A percentile compares a stretch with the other conserved stretches of the same genome.
These are phyloP conservation scores for Cephus pygmeus DNA, from an alignment of 2,888 invertebrate species.

Conservation along the genomic window DNA sequence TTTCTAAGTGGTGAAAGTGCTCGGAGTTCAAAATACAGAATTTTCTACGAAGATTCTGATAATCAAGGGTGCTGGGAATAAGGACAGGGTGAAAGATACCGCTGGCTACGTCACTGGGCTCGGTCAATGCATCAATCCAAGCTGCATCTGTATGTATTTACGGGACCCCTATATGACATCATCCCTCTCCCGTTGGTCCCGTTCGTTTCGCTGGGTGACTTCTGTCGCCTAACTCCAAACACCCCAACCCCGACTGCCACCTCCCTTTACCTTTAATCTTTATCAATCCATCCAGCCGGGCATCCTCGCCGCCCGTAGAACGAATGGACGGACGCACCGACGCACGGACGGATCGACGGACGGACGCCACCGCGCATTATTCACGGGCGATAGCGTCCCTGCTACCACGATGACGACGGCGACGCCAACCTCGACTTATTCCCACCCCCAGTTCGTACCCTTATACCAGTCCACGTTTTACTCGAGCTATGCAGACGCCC, in stretches of 20 bases:
- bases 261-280: slow-evolving; percentile 63
- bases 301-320: slow-evolving; percentile 36
- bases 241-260: slow-evolving; percentile 40
- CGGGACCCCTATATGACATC: slow-evolving; percentile 60
- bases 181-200: slow-evolving; percentile 50
- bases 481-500: too few relatives aligned
- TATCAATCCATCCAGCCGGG: slow-evolving; percentile 61
- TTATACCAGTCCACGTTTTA: too few relatives aligned
- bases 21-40: too few relatives aligned
- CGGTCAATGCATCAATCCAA: slow-evolving; percentile 50
- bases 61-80: too few relatives aligned
- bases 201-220: slow-evolving; percentile 65
- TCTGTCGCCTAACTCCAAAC: slow-evolving; percentile 61
- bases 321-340: slow-evolving; percentile 36
- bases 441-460: too few relatives aligned
- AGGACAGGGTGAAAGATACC: too few relatives aligned
- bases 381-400: slow-evolving; percentile 58
- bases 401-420: background rate
- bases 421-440: too few relatives aligned
- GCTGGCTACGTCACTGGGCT: slow-evolving; percentile 42
- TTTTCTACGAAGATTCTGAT: too few relatives aligned
- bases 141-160: slow-evolving; percentile 54
- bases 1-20: too few relatives aligned
- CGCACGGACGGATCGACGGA: slow-evolving; percentile 32
- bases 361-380: slow-evolving; percentile 59